Evolutionary conservation across 2,797 vertebrate genomes (phyloP).

Genomic region (Dicrostonyx torquatus): DNA sequence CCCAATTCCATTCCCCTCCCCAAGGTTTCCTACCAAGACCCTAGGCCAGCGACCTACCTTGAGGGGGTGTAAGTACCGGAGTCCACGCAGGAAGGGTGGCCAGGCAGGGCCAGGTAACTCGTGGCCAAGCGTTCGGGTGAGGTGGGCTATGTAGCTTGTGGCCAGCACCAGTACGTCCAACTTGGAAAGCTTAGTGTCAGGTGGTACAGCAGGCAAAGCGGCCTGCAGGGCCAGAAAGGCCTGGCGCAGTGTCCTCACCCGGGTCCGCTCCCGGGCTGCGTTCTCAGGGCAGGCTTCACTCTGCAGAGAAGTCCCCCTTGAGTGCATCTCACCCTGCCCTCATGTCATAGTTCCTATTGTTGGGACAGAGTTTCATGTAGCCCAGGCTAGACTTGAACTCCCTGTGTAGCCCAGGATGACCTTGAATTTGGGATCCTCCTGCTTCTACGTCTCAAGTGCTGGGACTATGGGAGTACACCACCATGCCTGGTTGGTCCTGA

Average conservation of each 20-base stretch:
- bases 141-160: constrained; percentile 92
- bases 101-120: constrained; percentile 82
- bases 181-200: constrained; percentile 93
- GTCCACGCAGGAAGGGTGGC: constrained; percentile 81
- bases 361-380: background rate
- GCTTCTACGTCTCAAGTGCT: background rate
- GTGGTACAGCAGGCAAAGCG: constrained; percentile 91
- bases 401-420: background rate
- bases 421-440: background rate
- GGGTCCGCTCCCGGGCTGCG: constrained; percentile 90
- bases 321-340: constrained; percentile 25
- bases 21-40: background rate
- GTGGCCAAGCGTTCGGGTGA: constrained; percentile 89
- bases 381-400: background rate
- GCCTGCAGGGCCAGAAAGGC: constrained; percentile 94
- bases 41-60: constrained; percentile 85
- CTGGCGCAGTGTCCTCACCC: constrained; percentile 90
- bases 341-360: background rate
- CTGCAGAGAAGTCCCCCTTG: constrained; percentile 57
- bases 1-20: background rate
- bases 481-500: background rate
- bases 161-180: constrained; percentile 93
- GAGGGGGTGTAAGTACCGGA: constrained; percentile 90
- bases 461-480: background rate
- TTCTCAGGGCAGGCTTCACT: constrained; percentile 88